phyloP scores from a whole-genome alignment of 2,888 invertebrate species.

The Metalampra italica region DNA sequence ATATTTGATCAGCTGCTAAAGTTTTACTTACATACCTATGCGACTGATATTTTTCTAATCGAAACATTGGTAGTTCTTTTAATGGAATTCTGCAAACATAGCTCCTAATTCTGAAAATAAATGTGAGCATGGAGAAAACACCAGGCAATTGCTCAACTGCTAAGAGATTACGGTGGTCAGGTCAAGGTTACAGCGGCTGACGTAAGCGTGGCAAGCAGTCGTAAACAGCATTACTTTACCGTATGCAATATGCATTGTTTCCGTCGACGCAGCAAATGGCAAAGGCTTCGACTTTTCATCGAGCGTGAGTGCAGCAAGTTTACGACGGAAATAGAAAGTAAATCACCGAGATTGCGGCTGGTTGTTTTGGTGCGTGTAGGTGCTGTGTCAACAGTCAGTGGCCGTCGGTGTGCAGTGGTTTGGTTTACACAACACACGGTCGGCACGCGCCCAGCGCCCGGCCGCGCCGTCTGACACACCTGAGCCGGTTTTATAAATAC shows the following conservation, averaged over 20 bases:
- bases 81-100: too few species aligned
- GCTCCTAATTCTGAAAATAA: too few species aligned
- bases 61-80: too few species aligned
- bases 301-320: neutral
- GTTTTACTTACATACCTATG: too few species aligned
- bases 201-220: constrained; percentile 43
- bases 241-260: constrained; percentile 1
- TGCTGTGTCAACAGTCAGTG: constrained; percentile 24
- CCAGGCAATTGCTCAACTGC: neutral
- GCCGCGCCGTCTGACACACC: constrained; percentile 13
- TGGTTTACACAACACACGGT: constrained; percentile 13
- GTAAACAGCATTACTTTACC: too few species aligned
- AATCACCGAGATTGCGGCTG: constrained; percentile 16
- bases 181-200: constrained; percentile 60
- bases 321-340: constrained; percentile 20
- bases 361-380: constrained; percentile 57
- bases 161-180: constrained; percentile 41
- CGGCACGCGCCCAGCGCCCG: constrained; percentile 19
- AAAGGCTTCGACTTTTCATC: constrained; percentile 9
- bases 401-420: constrained; percentile 14
- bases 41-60: too few species aligned
- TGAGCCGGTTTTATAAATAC: constrained; percentile 32
- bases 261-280: neutral
- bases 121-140: neutral
- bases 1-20: too few species aligned